phyloP scores from a whole-genome alignment of 2,113 vertebrate species.

The Menura novaehollandiae region DNA sequence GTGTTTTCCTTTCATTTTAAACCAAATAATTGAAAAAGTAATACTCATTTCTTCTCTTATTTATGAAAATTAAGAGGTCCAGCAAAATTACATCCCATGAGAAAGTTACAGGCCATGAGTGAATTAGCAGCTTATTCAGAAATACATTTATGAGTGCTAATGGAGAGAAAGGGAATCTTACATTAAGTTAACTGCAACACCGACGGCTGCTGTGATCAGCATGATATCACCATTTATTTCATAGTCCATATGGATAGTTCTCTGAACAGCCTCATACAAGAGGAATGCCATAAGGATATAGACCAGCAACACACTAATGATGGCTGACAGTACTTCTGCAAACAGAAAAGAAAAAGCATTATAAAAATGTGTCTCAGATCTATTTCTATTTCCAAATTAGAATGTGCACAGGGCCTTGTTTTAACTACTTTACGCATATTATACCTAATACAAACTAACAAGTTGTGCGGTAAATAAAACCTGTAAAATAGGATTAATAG shows the following conservation, averaged over 20 bases:
- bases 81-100: background rate
- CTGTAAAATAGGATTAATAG: background rate
- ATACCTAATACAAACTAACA: background rate
- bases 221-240: conserved; percentile 94
- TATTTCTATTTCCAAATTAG: background rate
- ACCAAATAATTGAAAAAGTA: background rate
- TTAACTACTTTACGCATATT: background rate
- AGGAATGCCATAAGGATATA: conserved; percentile 90
- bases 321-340: conserved; percentile 92
- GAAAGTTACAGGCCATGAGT: background rate
- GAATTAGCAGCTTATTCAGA: conserved; percentile 4
- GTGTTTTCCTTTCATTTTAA: background rate
- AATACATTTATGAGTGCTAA: background rate
- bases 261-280: conserved; percentile 91
- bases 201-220: conserved; percentile 95
- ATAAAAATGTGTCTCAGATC: background rate
- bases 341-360: conserved; percentile 29
- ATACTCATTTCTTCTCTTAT: background rate
- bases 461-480: background rate
- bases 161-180: conserved; percentile 69
- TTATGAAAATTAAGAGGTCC: background rate
- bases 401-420: background rate
- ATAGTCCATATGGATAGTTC: conserved; percentile 91
- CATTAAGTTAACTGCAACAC: conserved; percentile 94
- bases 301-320: conserved; percentile 90